A percentile compares a stretch with the other conserved stretches of the same genome.
These are phyloP conservation scores for Merodon equestris DNA, from an alignment of 2,888 invertebrate species.

Conservation along the genomic window DNA sequence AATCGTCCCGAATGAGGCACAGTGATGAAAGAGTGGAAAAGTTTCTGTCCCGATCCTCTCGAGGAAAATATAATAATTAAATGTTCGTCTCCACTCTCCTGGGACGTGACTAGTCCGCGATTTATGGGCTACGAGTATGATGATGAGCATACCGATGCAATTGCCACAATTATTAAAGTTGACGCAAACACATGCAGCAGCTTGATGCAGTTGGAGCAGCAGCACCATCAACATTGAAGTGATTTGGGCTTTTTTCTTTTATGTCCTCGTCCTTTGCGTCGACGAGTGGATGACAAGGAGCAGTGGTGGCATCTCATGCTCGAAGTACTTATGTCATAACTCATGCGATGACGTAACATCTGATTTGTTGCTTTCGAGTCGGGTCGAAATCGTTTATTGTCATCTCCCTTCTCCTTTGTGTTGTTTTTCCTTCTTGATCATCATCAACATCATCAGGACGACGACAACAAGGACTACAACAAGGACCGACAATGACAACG, in stretches of 20 bases:
- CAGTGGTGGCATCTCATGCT: slow-evolving; percentile 28
- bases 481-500: slow-evolving; percentile 14
- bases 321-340: slow-evolving; percentile 52
- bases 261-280: slow-evolving; percentile 7
- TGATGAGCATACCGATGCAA: slow-evolving; percentile 57
- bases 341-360: slow-evolving; percentile 62
- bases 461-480: too few species aligned
- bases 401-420: slow-evolving; percentile 36
- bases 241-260: slow-evolving; percentile 15
- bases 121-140: slow-evolving; percentile 67
- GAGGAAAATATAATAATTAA: slow-evolving; percentile 61
- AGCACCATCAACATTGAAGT: slow-evolving; percentile 7
- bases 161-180: slow-evolving; percentile 66
- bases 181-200: slow-evolving; percentile 40
- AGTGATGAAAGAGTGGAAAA: slow-evolving; percentile 6
- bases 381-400: slow-evolving; percentile 59
- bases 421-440: not conserved
- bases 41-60: slow-evolving; percentile 47
- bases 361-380: slow-evolving; percentile 59
- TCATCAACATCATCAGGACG: too few species aligned
- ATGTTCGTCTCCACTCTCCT: slow-evolving; percentile 33
- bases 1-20: slow-evolving; percentile 23
- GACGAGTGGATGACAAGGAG: slow-evolving; percentile 42
- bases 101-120: slow-evolving; percentile 65
- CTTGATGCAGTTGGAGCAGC: slow-evolving; percentile 3